Conservation (phyloP, 1,140 invertebrate genomes). For the Akabosia matsudoensis region DNA sequence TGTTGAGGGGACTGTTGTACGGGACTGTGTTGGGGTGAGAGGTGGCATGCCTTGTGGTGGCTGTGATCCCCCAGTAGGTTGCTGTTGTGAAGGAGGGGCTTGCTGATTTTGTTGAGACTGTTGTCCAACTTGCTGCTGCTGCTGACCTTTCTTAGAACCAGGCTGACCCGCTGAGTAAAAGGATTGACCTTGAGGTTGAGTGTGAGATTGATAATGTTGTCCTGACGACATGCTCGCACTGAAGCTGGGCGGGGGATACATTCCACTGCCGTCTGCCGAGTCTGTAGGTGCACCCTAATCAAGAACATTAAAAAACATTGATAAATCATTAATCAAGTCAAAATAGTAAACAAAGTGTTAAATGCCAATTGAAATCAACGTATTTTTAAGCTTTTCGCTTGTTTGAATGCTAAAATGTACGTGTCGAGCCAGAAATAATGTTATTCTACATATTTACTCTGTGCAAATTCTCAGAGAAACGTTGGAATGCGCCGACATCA, state of each 20-base stretch:
- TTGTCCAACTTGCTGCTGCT: constrained; percentile 48
- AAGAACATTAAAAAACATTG: too few species aligned
- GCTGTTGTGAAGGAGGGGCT: constrained; percentile 34
- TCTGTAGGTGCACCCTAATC: constrained; percentile 44
- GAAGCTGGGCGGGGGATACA: constrained; percentile 46
- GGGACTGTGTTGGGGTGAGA: constrained; percentile 32
- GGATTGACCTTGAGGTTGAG: constrained; percentile 48
- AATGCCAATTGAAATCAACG: neutral
- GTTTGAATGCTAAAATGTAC: too few species aligned
- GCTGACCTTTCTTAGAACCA: constrained; percentile 25
- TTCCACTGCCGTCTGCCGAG: constrained; percentile 44
- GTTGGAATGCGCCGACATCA: too few species aligned
- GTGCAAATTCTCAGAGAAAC: too few species aligned
- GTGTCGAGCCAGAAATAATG: too few species aligned
- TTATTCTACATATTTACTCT: too few species aligned
- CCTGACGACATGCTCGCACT: constrained; percentile 38
- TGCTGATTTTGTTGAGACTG: constrained; percentile 36
- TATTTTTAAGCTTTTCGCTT: neutral
- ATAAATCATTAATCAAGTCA: too few species aligned
- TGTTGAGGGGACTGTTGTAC: constrained; percentile 36
- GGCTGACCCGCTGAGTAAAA: constrained; percentile 33
- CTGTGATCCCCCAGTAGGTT: constrained; percentile 21
- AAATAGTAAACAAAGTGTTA: neutral
- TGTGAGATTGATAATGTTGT: constrained; percentile 44
- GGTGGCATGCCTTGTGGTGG: constrained; percentile 33